phyloP scores from a whole-genome alignment of 2,113 vertebrate genomes.

The Scomber colias region DNA sequence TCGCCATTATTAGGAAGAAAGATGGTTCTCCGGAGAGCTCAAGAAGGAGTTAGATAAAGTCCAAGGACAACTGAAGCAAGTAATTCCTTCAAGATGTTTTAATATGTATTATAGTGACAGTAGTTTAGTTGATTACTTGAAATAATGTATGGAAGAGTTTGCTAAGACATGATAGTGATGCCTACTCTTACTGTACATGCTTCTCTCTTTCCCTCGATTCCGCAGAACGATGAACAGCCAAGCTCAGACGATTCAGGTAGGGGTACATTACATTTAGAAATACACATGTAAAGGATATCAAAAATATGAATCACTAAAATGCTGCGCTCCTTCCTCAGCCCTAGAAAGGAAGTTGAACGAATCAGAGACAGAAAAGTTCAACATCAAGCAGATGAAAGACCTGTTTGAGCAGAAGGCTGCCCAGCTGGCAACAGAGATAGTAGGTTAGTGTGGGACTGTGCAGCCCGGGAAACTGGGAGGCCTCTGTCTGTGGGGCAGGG shows the following conservation, averaged over 20 bases:
- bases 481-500: slow-evolving; percentile 9
- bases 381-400: slow-evolving; percentile 99
- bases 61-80: slow-evolving; percentile 97
- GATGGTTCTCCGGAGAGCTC: slow-evolving; percentile 97
- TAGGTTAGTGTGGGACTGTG: slow-evolving; percentile 86
- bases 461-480: slow-evolving; percentile 9
- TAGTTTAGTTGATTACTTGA: neutral
- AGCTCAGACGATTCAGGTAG: slow-evolving; percentile 89
- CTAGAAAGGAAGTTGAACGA: slow-evolving; percentile 94
- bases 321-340: slow-evolving; percentile 75
- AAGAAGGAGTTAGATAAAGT: slow-evolving; percentile 99
- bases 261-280: neutral
- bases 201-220: slow-evolving; percentile 76
- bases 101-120: slow-evolving; percentile 47
- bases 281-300: neutral
- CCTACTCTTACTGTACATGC: slow-evolving; percentile 44
- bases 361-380: slow-evolving; percentile 95
- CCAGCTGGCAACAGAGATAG: slow-evolving; percentile 96
- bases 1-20: slow-evolving; percentile 89
- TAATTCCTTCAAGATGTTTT: slow-evolving; percentile 93
- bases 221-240: slow-evolving; percentile 88
- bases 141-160: neutral
- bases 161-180: slow-evolving; percentile 11
- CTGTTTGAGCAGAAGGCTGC: slow-evolving; percentile 99
- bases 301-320: slow-evolving; percentile 41